A percentile compares a stretch with the other conserved stretches of the same genome.
Conservation (phyloP, 2,113 vertebrate genomes). For the Pitta sordida region DNA sequence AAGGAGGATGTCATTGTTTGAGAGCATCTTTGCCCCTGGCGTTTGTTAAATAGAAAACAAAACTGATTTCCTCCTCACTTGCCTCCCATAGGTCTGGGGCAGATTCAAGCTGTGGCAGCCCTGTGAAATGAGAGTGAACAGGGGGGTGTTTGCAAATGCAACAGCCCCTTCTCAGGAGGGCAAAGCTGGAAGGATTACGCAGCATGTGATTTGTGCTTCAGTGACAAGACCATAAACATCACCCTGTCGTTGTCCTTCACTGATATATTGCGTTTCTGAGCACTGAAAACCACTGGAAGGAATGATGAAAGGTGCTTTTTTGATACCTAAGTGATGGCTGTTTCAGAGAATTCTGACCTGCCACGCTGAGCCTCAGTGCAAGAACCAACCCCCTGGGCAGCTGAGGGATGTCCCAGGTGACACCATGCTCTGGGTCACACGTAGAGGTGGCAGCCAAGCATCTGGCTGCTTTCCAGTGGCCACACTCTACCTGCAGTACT, state of each 20-base stretch:
- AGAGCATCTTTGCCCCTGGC: background rate
- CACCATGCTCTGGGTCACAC: fast-evolving
- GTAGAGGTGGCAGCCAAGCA: background rate
- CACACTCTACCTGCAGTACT: background rate
- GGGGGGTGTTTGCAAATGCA: background rate
- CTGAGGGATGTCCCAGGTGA: background rate
- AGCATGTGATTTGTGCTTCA: background rate
- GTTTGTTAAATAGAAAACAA: background rate
- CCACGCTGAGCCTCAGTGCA: background rate
- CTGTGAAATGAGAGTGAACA: background rate
- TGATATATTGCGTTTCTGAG: background rate
- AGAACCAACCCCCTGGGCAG: background rate
- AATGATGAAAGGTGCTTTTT: background rate
- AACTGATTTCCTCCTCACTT: background rate
- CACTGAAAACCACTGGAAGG: background rate
- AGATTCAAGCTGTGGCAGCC: background rate
- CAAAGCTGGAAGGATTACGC: background rate
- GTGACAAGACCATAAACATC: background rate
- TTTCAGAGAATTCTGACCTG: background rate
- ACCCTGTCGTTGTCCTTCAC: background rate
- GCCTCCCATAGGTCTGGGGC: background rate
- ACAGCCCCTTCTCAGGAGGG: background rate
- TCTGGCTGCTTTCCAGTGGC: background rate
- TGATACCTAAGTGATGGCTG: background rate
- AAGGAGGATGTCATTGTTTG: background rate